These are phyloP conservation scores for Cheilosia urbana DNA, from an alignment of 2,888 invertebrate species.

Conservation along the genomic window DNA sequence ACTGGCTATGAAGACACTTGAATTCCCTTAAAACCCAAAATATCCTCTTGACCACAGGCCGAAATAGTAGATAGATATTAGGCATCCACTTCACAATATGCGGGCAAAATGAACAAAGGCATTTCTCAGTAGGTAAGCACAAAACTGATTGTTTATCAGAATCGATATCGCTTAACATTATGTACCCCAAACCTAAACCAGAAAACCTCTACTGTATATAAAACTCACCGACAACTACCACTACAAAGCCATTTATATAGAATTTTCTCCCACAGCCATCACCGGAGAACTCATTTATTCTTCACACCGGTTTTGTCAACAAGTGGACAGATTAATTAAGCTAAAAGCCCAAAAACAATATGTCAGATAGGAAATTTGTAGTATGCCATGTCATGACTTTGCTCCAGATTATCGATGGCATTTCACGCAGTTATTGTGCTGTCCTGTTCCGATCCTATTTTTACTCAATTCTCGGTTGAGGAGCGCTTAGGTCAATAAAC, in stretches of 20 bases:
- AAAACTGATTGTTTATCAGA: too few species aligned
- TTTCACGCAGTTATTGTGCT: constrained; percentile 2
- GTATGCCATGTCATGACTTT: not conserved
- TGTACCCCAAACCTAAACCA: too few species aligned
- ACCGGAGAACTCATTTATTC: not conserved
- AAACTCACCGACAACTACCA: not conserved
- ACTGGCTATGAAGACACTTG: too few species aligned
- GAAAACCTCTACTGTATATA: too few species aligned
- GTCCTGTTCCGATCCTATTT: not conserved
- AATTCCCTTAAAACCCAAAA: too few species aligned
- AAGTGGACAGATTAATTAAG: constrained; percentile 39
- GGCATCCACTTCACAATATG: too few species aligned
- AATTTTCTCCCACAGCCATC: too few species aligned
- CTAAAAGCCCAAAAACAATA: constrained; percentile 31
- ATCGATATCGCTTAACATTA: too few species aligned
- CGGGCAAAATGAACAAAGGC: too few species aligned
- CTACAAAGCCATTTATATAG: not conserved
- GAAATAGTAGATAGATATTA: too few species aligned
- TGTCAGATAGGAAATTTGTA: constrained; percentile 6
- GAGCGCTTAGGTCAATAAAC: constrained; percentile 3
- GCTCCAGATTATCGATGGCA: constrained; percentile 1
- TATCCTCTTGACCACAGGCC: too few species aligned
- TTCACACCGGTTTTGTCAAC: constrained; percentile 26
- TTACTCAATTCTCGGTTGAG: not conserved
- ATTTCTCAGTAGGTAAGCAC: too few species aligned